phyloP scores from a whole-genome alignment of 2,113 vertebrate species.

The Telmatochromis sp. region DNA sequence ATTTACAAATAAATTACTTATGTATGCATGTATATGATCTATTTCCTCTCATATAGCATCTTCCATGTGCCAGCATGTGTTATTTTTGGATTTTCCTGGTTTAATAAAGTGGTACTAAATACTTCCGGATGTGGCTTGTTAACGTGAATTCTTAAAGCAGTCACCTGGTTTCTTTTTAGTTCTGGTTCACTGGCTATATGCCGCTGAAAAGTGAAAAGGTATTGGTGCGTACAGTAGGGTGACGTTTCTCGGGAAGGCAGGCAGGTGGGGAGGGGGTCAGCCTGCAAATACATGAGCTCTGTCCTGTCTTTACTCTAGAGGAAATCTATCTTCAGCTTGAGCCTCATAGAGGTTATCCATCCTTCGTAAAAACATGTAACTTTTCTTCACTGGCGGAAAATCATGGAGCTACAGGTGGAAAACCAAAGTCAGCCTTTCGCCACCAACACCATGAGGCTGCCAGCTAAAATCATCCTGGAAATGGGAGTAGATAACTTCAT shows the following conservation, averaged over 20 bases:
- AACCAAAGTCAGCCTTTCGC: slow-evolving; percentile 26
- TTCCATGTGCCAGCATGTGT: neutral
- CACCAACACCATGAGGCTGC: neutral
- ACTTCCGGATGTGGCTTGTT: neutral
- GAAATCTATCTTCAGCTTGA: neutral
- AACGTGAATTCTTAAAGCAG: neutral
- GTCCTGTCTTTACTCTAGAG: neutral
- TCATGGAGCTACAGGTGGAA: slow-evolving; percentile 24
- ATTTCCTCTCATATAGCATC: neutral
- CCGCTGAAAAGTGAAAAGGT: neutral
- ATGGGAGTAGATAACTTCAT: slow-evolving; percentile 85
- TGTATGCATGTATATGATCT: neutral
- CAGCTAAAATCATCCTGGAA: slow-evolving; percentile 55
- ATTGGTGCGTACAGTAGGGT: slow-evolving; percentile 14
- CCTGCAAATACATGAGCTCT: neutral
- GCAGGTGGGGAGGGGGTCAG: neutral
- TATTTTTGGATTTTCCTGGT: neutral
- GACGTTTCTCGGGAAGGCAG: slow-evolving; percentile 10
- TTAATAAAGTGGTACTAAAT: neutral
- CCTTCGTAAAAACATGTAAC: neutral
- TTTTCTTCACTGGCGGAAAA: neutral
- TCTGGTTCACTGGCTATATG: neutral
- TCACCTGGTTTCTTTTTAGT: rapidly evolving
- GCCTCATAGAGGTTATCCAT: neutral
- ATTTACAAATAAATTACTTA: neutral